Conservation (phyloP, 2,888 invertebrate genomes). For the Odontomyia ornata region DNA sequence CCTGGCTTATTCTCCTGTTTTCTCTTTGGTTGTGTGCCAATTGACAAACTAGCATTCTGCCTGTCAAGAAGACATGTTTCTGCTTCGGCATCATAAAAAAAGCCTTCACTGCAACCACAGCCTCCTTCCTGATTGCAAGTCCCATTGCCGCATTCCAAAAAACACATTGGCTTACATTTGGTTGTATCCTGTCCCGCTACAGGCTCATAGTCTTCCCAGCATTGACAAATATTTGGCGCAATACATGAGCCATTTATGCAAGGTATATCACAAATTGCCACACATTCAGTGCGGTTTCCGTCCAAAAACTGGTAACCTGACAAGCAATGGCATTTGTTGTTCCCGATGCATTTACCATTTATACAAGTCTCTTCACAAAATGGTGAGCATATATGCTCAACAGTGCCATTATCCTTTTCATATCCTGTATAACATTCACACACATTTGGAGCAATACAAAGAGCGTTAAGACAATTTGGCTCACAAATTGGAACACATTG, state of each 20-base stretch:
- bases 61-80: slow-evolving; percentile 7
- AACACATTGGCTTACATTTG: slow-evolving; percentile 57
- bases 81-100: not conserved
- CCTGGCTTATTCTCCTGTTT: no score
- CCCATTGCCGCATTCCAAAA: slow-evolving; percentile 48
- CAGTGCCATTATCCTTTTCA: not conserved
- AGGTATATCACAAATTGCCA: slow-evolving; percentile 48
- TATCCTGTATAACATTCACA: slow-evolving; percentile 58
- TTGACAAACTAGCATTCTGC: not conserved
- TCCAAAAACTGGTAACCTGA: slow-evolving; percentile 63
- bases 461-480: slow-evolving; percentile 54
- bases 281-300: slow-evolving; percentile 36
- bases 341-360: slow-evolving; percentile 52
- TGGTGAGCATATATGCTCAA: slow-evolving; percentile 49
- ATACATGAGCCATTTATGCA: slow-evolving; percentile 52
- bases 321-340: slow-evolving; percentile 56
- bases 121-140: slow-evolving; percentile 34
- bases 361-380: slow-evolving; percentile 56
- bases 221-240: slow-evolving; percentile 66
- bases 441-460: slow-evolving; percentile 54
- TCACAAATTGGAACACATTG: slow-evolving; percentile 59
- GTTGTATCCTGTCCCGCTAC: slow-evolving; percentile 17
- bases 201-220: slow-evolving; percentile 61
- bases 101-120: slow-evolving; percentile 1
- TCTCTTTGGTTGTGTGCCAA: no score